These are phyloP conservation scores for Saiga tatarica DNA, from an alignment of 2,113 vertebrate species.

Conservation along the genomic window DNA sequence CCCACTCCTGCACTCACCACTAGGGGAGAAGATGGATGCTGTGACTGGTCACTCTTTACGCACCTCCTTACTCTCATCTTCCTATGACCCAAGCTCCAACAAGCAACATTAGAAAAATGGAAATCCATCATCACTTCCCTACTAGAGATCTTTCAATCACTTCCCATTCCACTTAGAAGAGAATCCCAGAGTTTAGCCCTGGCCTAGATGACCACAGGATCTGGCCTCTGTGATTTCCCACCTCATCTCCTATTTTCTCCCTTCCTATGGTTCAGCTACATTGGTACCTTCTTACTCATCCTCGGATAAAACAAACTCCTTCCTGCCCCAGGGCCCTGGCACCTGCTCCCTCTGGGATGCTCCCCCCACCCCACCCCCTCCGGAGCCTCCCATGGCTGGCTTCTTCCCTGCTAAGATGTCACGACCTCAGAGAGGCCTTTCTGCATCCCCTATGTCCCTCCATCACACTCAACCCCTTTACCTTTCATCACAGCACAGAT, in stretches of 20 bases:
- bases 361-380: not conserved
- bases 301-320: not conserved
- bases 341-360: not conserved
- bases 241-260: not conserved
- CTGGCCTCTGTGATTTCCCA: not conserved
- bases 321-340: not conserved
- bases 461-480: not conserved
- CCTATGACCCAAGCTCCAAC: not conserved
- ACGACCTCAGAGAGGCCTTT: not conserved
- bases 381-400: not conserved
- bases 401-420: not conserved
- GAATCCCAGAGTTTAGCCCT: not conserved
- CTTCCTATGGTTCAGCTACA: not conserved
- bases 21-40: not conserved
- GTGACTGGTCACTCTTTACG: rapidly evolving
- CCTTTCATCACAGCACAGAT: not conserved
- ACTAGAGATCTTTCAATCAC: not conserved
- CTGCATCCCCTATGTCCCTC: too few relatives aligned
- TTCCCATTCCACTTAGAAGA: not conserved
- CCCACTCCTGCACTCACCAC: not conserved
- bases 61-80: not conserved
- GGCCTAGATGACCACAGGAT: not conserved
- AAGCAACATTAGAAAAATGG: not conserved
- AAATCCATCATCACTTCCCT: not conserved
- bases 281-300: not conserved